Evolutionary conservation across 2,113 vertebrate genomes (phyloP).

Genomic region (Burhinus bistriatus): DNA sequence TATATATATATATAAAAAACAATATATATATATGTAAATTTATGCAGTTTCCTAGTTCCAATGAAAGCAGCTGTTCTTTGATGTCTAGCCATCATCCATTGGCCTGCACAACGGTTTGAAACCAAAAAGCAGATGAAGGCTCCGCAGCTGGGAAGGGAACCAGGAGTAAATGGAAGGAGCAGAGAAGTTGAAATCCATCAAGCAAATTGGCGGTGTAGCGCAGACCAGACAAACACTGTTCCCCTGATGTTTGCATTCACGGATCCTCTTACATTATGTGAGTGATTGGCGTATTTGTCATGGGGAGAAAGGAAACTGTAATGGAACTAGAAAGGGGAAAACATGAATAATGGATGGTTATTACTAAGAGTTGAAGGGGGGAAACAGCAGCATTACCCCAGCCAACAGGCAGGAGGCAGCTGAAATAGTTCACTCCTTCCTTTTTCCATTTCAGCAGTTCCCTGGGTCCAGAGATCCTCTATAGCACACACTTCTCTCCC

Average conservation of each 20-base stretch:
- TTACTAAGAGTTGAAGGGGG: background rate
- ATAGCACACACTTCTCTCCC: background rate
- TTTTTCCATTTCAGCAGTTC: background rate
- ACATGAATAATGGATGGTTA: slow-evolving; percentile 27
- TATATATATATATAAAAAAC: background rate
- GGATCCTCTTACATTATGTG: background rate
- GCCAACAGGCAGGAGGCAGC: background rate
- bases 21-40: background rate
- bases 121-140: background rate
- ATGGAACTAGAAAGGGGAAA: slow-evolving; percentile 3
- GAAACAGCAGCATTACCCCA: background rate
- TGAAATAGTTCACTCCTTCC: background rate
- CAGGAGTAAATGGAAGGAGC: background rate
- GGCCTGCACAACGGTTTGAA: background rate
- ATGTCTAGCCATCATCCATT: background rate
- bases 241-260: background rate
- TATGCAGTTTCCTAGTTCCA: background rate
- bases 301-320: background rate
- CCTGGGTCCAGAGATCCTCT: background rate
- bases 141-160: background rate
- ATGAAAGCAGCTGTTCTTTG: background rate
- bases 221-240: background rate
- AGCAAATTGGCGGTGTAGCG: background rate
- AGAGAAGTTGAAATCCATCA: background rate
- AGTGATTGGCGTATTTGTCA: background rate